Conservation (phyloP, 37 sponge, comb jelly and placozoan species). For the Cliona cf. orientalis region DNA sequence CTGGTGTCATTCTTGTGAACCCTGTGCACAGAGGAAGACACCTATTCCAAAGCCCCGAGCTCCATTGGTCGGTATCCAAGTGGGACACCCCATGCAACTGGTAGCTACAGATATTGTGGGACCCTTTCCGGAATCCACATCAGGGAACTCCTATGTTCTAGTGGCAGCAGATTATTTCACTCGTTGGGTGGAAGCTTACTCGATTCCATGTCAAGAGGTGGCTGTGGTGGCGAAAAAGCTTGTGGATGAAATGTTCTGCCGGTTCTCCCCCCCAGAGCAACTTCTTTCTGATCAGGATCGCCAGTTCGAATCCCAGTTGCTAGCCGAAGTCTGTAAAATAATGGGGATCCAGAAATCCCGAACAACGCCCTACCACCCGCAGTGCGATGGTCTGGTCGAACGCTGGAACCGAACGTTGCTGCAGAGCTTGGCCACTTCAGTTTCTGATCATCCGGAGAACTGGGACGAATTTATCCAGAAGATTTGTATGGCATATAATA, state of each 20-base stretch:
- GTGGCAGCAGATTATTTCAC: constrained; percentile 60
- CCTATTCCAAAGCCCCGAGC: constrained; percentile 12
- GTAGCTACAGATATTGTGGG: constrained; percentile 58
- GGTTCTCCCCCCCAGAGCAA: constrained; percentile 54
- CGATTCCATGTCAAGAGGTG: constrained; percentile 67
- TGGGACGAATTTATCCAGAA: constrained; percentile 45
- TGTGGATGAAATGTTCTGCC: constrained; percentile 42
- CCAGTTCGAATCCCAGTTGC: constrained; percentile 51
- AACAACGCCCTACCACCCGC: constrained; percentile 63
- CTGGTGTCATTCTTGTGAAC: constrained; percentile 36
- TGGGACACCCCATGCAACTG: constrained; percentile 39
- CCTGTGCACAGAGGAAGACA: constrained; percentile 33
- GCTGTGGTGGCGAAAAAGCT: constrained; percentile 48
- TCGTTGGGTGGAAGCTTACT: constrained; percentile 54
- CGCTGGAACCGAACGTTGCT: constrained; percentile 50
- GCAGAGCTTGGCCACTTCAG: constrained; percentile 20
- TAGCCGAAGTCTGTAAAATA: constrained; percentile 38
- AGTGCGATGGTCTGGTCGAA: constrained; percentile 69
- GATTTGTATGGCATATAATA: constrained; percentile 62
- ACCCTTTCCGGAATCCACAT: constrained; percentile 37
- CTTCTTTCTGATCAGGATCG: constrained; percentile 55
- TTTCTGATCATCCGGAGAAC: not conserved
- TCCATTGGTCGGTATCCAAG: constrained; percentile 29
- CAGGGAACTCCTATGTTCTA: constrained; percentile 55
- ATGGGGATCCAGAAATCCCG: constrained; percentile 36